phyloP scores from a whole-genome alignment of 1,140 invertebrate species.

The Monochamus saltuarius region DNA sequence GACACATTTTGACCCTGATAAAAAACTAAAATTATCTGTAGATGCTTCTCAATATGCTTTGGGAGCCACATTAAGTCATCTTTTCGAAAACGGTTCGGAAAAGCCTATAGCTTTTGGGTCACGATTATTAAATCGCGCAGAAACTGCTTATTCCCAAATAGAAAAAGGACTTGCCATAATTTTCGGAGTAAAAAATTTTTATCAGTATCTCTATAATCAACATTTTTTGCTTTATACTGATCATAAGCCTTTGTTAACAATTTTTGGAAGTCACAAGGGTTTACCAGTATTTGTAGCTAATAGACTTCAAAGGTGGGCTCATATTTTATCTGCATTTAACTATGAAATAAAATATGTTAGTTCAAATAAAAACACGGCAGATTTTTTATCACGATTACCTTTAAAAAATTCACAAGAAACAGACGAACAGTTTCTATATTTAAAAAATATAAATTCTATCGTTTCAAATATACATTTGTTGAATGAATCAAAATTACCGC shows the following conservation, averaged over 20 bases:
- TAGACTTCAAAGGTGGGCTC: conserved; percentile 47
- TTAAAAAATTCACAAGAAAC: conserved; percentile 4
- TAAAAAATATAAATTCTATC: too few relatives aligned
- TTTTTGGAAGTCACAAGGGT: conserved; percentile 49
- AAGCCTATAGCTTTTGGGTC: conserved; percentile 23
- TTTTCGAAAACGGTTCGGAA: conserved; percentile 15
- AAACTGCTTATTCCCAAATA: conserved; percentile 44
- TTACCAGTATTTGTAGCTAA: conserved; percentile 40
- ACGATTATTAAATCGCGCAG: conserved; percentile 47
- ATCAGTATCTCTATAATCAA: conserved; percentile 49
- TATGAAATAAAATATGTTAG: conserved; percentile 43
- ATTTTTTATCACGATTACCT: conserved; percentile 42
- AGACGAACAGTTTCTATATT: too few relatives aligned
- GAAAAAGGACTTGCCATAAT: conserved; percentile 39
- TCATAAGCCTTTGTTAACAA: conserved; percentile 53
- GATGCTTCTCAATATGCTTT: conserved; percentile 37
- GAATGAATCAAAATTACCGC: too few relatives aligned
- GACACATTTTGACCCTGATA: conserved; percentile 31
- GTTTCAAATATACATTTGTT: too few relatives aligned
- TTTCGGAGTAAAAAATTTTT: conserved; percentile 39
- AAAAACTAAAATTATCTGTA: conserved; percentile 16
- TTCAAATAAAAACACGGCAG: conserved; percentile 27
- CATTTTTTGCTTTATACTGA: conserved; percentile 56
- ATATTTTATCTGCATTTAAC: conserved; percentile 44
- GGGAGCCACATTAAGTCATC: conserved; percentile 37